phyloP scores from a whole-genome alignment of 2,888 invertebrate genomes.

The Diarsia mendica region DNA sequence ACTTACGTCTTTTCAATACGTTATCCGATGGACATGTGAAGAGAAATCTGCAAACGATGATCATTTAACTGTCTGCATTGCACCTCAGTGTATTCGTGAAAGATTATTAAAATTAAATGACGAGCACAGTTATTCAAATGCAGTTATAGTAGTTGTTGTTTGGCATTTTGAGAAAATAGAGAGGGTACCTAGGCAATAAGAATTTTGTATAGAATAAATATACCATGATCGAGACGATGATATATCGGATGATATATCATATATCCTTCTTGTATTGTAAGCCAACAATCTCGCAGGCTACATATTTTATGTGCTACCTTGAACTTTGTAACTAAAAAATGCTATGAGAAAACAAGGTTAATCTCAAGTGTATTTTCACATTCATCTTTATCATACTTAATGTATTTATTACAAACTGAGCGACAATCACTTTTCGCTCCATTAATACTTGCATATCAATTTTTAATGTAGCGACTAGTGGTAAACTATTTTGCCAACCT shows the following conservation, averaged over 20 bases:
- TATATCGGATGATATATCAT: too few relatives aligned
- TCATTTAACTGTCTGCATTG: constrained; percentile 34
- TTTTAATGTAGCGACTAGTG: background rate
- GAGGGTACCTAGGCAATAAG: background rate
- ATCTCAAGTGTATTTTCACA: background rate
- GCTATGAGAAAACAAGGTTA: too few relatives aligned
- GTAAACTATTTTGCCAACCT: background rate
- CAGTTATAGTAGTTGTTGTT: background rate
- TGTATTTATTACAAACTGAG: background rate
- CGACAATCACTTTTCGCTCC: constrained; percentile 1
- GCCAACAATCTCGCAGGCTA: background rate
- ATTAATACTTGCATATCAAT: constrained; percentile 11
- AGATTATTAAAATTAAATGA: constrained; percentile 4
- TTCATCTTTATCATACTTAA: background rate
- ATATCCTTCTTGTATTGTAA: background rate
- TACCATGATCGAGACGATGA: background rate
- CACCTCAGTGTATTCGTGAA: background rate
- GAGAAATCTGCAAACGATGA: constrained; percentile 41
- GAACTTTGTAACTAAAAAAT: too few relatives aligned
- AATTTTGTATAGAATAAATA: background rate
- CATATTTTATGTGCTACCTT: too few relatives aligned
- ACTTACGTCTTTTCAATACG: constrained; percentile 71
- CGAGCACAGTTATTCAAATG: background rate
- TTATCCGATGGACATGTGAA: constrained; percentile 53
- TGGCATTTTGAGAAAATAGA: background rate